Evolutionary conservation across 2,888 invertebrate species (phyloP).

Genomic region (Apotomis betuletana): DNA sequence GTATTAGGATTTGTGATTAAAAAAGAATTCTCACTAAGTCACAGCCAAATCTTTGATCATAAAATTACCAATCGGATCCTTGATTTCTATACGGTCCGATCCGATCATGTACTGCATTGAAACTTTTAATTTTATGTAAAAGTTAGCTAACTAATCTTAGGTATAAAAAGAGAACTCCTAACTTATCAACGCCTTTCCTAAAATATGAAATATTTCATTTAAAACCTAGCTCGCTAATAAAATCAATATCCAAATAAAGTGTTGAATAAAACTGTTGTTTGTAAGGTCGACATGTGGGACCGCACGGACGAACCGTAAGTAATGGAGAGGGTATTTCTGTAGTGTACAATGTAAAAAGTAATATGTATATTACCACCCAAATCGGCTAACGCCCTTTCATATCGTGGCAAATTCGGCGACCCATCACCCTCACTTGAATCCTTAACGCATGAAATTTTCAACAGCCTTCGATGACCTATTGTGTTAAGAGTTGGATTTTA

Average conservation of each 20-base stretch:
- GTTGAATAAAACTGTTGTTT: slow-evolving; percentile 7
- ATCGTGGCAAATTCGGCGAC: slow-evolving; percentile 54
- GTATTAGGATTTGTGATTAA: too few species aligned
- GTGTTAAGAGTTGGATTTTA: slow-evolving; percentile 37
- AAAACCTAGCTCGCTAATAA: not conserved
- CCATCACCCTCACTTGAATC: slow-evolving; percentile 54
- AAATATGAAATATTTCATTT: not conserved
- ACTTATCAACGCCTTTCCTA: too few species aligned
- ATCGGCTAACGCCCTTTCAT: not conserved
- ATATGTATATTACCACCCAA: not conserved
- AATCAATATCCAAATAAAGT: slow-evolving; percentile 1
- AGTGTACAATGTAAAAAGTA: not conserved
- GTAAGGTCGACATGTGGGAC: slow-evolving; percentile 25
- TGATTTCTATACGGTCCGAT: too few species aligned
- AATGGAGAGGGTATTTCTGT: slow-evolving; percentile 56
- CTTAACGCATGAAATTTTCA: slow-evolving; percentile 67
- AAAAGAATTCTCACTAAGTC: too few species aligned
- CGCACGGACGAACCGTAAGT: slow-evolving; percentile 58
- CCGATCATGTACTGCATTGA: too few species aligned
- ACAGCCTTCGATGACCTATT: slow-evolving; percentile 51
- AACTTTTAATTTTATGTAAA: too few species aligned
- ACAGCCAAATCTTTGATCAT: too few species aligned
- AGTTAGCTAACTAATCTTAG: too few species aligned
- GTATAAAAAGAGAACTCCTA: too few species aligned
- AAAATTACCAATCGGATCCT: too few species aligned